Evolutionary conservation across 2,113 vertebrate genomes (phyloP).

Genomic region (Osmerus mordax): DNA sequence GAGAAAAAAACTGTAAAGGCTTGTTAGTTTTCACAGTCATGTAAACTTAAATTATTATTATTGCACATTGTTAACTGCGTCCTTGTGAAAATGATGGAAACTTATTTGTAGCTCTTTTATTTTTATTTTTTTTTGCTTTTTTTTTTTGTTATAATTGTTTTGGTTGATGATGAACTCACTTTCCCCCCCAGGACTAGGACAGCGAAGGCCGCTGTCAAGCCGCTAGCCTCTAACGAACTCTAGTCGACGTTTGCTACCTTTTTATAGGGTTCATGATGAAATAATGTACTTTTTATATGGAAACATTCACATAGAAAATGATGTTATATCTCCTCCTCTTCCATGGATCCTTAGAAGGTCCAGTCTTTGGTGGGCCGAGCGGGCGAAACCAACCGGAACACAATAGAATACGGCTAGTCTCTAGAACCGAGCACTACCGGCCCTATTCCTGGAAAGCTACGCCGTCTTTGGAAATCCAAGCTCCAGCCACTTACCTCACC

Average conservation of each 20-base stretch:
- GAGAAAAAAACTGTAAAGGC: slow-evolving; percentile 32
- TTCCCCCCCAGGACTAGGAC: too few species aligned
- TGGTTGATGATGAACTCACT: too few species aligned
- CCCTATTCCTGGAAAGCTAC: too few species aligned
- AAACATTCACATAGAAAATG: slow-evolving; percentile 31
- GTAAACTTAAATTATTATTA: slow-evolving; percentile 92
- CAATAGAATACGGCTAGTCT: too few species aligned
- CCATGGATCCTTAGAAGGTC: slow-evolving; percentile 17
- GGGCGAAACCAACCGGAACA: too few species aligned
- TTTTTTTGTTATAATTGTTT: background rate
- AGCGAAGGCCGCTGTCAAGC: too few species aligned
- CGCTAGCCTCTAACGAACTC: too few species aligned
- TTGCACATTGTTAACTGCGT: slow-evolving; percentile 84
- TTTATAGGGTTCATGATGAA: slow-evolving; percentile 30
- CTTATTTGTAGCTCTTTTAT: slow-evolving; percentile 24
- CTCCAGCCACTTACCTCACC: too few species aligned
- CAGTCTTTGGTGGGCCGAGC: slow-evolving; percentile 20
- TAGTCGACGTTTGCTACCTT: background rate
- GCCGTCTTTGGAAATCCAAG: too few species aligned
- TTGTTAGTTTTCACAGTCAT: slow-evolving; percentile 66
- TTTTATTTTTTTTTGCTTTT: slow-evolving; percentile 18
- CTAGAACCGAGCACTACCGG: too few species aligned
- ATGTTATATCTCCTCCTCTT: slow-evolving; percentile 34
- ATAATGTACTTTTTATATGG: slow-evolving; percentile 50
- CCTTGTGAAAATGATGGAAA: slow-evolving; percentile 68